Percentiles rank a stretch among this genome's conserved stretches.
phyloP scores from a whole-genome alignment of 2,113 vertebrate species.

The Pteropus alecto region DNA sequence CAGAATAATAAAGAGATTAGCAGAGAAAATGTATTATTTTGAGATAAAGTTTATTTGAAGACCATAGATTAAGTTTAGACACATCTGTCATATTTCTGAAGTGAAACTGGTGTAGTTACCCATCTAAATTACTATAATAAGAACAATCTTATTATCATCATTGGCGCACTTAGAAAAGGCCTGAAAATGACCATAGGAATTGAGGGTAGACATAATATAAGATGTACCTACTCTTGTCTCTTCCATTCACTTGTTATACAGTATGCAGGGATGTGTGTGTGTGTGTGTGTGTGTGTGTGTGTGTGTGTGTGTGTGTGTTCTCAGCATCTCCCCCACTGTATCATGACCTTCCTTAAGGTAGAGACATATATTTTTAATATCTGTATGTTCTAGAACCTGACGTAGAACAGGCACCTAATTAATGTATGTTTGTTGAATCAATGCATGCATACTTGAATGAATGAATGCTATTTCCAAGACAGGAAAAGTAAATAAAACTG shows the following conservation, averaged over 20 bases:
- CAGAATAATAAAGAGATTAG: neutral
- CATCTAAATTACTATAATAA: neutral
- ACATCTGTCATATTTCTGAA: neutral
- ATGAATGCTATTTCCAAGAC: neutral
- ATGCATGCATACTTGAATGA: neutral
- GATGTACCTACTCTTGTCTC: neutral
- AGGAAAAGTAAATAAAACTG: neutral
- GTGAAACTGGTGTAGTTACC: neutral
- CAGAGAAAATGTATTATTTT: neutral
- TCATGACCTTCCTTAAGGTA: neutral
- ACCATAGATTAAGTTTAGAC: neutral
- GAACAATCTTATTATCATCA: neutral
- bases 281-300: neutral
- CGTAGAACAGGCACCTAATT: neutral
- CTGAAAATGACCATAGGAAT: neutral
- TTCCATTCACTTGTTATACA: neutral
- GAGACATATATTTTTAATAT: neutral
- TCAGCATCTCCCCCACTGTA: neutral
- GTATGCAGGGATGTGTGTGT: neutral
- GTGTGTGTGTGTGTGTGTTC: neutral
- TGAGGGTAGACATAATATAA: neutral
- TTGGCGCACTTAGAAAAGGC: neutral
- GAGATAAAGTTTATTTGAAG: neutral
- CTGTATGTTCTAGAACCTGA: neutral
- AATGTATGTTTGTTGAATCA: neutral